A percentile compares a stretch with the other conserved stretches of the same genome.
Evolutionary conservation across 2,797 vertebrate species (phyloP).

Genomic region (Atherinosoma microstoma): DNA sequence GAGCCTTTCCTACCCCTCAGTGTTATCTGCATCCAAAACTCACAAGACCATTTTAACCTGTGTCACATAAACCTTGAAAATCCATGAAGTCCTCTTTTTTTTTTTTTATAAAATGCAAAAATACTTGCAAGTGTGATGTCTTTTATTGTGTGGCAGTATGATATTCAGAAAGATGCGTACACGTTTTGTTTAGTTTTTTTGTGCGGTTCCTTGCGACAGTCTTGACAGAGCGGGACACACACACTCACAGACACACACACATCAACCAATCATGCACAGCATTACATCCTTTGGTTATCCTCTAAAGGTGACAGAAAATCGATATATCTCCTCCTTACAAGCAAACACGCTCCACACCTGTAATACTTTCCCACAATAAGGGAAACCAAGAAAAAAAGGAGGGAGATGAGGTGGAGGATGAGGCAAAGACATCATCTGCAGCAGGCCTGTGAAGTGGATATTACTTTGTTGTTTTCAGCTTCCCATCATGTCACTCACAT

Average conservation of each 20-base stretch:
- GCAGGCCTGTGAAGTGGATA: conserved; percentile 62
- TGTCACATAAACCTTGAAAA: conserved; percentile 30
- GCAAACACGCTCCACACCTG: conserved; percentile 58
- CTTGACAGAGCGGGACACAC: conserved; percentile 15
- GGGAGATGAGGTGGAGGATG: conserved; percentile 28
- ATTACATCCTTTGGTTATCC: conserved; percentile 70
- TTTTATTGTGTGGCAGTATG: conserved; percentile 7
- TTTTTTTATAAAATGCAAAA: background rate
- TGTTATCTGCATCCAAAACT: conserved; percentile 17
- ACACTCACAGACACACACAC: conserved; percentile 9
- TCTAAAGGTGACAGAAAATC: conserved; percentile 71
- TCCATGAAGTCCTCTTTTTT: background rate
- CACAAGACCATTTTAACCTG: background rate
- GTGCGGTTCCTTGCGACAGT: conserved; percentile 34
- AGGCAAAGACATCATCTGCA: conserved; percentile 50
- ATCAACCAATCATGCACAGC: conserved; percentile 35
- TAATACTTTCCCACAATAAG: conserved; percentile 71
- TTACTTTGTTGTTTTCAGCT: conserved; percentile 65
- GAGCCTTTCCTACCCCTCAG: conserved; percentile 13
- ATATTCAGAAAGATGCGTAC: conserved; percentile 32
- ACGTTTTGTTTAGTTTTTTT: conserved; percentile 39
- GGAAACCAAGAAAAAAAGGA: conserved; percentile 26
- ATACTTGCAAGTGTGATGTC: conserved; percentile 13
- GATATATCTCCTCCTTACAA: conserved; percentile 70
- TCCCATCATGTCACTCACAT: conserved; percentile 25